Evolutionary conservation across 2,888 invertebrate species (phyloP).

Genomic region (Leucoma salicis): DNA sequence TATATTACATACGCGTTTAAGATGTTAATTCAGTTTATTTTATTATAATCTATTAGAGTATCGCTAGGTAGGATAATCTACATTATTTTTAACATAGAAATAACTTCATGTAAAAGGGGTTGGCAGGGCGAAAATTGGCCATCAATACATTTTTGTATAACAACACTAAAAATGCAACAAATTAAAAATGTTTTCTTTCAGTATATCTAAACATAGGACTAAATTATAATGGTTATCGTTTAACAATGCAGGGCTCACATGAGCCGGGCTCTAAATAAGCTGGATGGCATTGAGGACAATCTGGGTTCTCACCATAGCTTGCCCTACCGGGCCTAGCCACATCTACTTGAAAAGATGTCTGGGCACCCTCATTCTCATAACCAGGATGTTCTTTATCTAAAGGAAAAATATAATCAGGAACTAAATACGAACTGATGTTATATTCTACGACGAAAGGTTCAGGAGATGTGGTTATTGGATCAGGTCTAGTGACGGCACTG

Average conservation of each 20-base stretch:
- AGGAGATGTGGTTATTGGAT: slow-evolving; percentile 49
- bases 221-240: slow-evolving; percentile 53
- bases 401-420: slow-evolving; percentile 84
- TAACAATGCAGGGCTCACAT: slow-evolving; percentile 84
- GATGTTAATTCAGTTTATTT: too few relatives aligned
- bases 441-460: slow-evolving; percentile 69
- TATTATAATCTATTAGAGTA: too few relatives aligned
- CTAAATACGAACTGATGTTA: slow-evolving; percentile 82
- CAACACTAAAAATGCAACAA: slow-evolving; percentile 1
- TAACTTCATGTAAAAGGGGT: not conserved
- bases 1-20: too few relatives aligned
- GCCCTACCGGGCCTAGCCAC: slow-evolving; percentile 69
- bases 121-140: not conserved
- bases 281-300: slow-evolving; percentile 85
- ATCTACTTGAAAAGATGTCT: slow-evolving; percentile 83
- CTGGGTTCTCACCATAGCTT: slow-evolving; percentile 82
- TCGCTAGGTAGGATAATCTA: too few relatives aligned
- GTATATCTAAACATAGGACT: not conserved
- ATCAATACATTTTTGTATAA: not conserved
- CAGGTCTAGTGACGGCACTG: slow-evolving; percentile 53
- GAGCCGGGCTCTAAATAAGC: slow-evolving; percentile 83
- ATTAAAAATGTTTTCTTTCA: not conserved
- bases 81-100: too few relatives aligned
- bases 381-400: slow-evolving; percentile 83
- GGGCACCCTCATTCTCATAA: slow-evolving; percentile 77